phyloP scores from a whole-genome alignment of 2,113 vertebrate genomes.

The Scatophagus argus region DNA sequence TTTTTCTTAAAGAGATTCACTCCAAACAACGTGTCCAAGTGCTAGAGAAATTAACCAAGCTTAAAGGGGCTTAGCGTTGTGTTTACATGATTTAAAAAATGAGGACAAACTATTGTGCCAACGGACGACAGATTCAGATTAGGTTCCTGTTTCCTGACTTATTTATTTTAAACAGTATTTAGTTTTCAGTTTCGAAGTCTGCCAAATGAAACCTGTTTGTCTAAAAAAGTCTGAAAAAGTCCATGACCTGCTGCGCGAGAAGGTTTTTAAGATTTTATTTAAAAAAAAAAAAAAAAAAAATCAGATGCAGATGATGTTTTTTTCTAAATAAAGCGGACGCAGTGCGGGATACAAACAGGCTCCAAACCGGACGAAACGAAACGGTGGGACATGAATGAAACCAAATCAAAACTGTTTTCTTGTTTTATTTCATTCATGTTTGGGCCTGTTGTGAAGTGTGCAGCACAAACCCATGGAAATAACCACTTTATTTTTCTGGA shows the following conservation, averaged over 20 bases:
- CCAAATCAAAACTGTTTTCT: background rate
- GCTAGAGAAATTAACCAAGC: too few species aligned
- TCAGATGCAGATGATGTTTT: background rate
- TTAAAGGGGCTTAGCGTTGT: too few species aligned
- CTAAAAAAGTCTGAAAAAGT: background rate
- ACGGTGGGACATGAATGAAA: background rate
- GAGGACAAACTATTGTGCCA: background rate
- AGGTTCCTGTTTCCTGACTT: background rate
- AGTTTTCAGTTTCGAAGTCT: background rate
- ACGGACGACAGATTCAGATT: background rate
- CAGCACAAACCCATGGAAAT: background rate
- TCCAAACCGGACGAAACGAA: background rate
- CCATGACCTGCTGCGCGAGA: background rate
- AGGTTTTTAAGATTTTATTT: background rate
- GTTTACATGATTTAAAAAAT: background rate
- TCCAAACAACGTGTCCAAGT: background rate
- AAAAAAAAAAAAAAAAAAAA: too few species aligned
- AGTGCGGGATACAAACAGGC: background rate
- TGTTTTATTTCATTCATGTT: background rate
- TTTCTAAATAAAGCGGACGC: too few species aligned
- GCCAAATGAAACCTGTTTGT: background rate
- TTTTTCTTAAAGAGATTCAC: background rate
- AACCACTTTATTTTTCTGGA: background rate
- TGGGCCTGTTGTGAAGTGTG: background rate
- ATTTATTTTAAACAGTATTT: background rate